These are phyloP conservation scores for Melanogrammus aeglefinus DNA, from an alignment of 2,797 vertebrate genomes.

Conservation along the genomic window DNA sequence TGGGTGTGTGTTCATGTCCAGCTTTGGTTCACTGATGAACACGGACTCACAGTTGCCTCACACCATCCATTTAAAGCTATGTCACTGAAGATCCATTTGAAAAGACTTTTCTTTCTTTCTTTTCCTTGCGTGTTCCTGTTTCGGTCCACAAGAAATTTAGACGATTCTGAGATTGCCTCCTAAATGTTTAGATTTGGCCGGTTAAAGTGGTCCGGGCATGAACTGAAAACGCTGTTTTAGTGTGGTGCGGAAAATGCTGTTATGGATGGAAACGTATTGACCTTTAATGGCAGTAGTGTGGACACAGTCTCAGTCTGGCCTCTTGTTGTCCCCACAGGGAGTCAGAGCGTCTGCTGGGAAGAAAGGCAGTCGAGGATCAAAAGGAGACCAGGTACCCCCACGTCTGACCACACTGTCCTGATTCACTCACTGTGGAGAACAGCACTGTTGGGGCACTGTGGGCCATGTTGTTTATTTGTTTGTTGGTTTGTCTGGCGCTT, in stretches of 20 bases:
- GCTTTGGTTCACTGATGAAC: not conserved
- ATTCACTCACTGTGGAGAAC: not conserved
- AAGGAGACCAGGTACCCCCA: conserved; percentile 76
- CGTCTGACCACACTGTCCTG: not conserved
- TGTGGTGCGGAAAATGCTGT: not conserved
- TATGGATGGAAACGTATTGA: not conserved
- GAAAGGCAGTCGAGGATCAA: conserved; percentile 62
- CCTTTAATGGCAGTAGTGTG: not conserved
- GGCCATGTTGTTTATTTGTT: conserved; percentile 2
- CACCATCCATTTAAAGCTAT: not conserved
- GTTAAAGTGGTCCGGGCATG: not conserved
- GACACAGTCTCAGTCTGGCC: not conserved
- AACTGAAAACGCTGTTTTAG: not conserved
- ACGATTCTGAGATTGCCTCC: not conserved
- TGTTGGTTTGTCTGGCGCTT: conserved; percentile 14
- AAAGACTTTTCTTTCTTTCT: not conserved
- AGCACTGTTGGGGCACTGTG: not conserved
- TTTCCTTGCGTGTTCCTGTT: not conserved
- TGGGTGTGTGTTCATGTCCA: not conserved
- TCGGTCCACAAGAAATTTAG: not conserved
- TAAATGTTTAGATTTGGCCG: not conserved
- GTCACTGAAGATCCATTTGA: not conserved
- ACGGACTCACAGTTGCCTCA: not conserved
- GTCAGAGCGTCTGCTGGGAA: conserved; percentile 60
- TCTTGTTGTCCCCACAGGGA: conserved; percentile 64